Evolutionary conservation across 2,888 invertebrate genomes (phyloP), one percentile per base, ranked within the genome.

Genomic region (Polymixis lichenea): DNA sequence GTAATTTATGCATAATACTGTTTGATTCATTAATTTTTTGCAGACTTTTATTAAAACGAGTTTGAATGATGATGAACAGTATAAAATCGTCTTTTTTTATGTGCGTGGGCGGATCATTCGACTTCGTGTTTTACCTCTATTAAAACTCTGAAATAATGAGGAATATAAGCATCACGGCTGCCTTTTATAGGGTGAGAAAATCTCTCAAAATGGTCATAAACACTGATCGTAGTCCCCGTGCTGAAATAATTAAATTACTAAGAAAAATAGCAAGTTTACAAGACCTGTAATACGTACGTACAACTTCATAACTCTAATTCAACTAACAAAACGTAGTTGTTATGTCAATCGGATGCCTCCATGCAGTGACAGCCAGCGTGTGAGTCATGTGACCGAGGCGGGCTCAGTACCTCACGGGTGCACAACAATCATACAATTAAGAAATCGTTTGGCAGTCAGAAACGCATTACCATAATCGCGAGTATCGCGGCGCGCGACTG

Each of bases 41-140:
- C 84, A 79, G 90, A 90, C 90, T 83, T 90, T 91, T 91, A 92
- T 92, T 90, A 90, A 90, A 89, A 88, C 76, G 78, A 82, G 81
- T 86, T 85, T 89, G 87, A 90, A 87, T 80, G 89, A 89, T 87
- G 87, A 80, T 68, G 78, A 62, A 67, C 56, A 61, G 55, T 66
- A 56, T 55, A 62, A 51, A 51, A 58, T 69, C 8, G 46, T 61
- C 4, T 49, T 28, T n/a, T n/a, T n/a, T 71, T 56, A 38, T 55
- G 53, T 60, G 56, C 32, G 25, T 28, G 28, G 25, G 8, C 43
- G 38, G 6, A 22, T 28, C 25, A 32, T 53, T 49, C 6, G 9
- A 53, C 22, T 25, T 56, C 22, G 22, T 60, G 13, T 22, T 28
- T 22, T 22, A 17, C 17, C 9, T 74, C 8, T 77, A 74, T 60